Conservation (phyloP, 2,113 vertebrate genomes). For the Pluvianellus socialis region DNA sequence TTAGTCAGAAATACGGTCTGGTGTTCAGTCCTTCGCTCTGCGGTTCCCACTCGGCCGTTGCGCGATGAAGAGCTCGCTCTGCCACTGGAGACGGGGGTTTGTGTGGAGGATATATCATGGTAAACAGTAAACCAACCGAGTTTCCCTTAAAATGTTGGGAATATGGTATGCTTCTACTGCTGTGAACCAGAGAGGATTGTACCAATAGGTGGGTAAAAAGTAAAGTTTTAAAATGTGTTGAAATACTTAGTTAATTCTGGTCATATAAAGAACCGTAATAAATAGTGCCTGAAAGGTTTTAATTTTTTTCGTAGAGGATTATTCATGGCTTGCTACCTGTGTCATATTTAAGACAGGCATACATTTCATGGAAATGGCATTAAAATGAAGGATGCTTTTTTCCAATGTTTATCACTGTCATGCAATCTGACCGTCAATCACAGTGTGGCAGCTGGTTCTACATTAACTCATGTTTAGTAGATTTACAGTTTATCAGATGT, state of each 20-base stretch:
- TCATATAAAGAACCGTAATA: fast-evolving
- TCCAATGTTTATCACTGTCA: background rate
- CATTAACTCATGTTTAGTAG: background rate
- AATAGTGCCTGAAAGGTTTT: background rate
- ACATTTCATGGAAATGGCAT: background rate
- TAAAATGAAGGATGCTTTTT: background rate
- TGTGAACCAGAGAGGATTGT: constrained; percentile 84
- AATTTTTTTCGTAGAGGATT: background rate
- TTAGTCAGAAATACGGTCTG: background rate
- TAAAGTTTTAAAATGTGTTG: background rate
- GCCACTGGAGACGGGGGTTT: background rate
- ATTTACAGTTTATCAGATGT: background rate
- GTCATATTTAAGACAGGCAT: background rate
- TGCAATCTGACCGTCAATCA: background rate
- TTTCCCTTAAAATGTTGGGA: constrained; percentile 76
- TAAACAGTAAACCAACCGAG: background rate
- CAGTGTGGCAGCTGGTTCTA: background rate
- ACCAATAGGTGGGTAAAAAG: constrained; percentile 82
- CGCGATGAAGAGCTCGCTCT: background rate
- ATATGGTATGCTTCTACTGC: constrained; percentile 87
- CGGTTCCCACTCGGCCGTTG: background rate
- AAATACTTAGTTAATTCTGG: background rate
- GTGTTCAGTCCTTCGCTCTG: background rate
- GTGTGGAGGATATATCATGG: constrained; percentile 21
- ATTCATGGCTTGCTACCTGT: background rate